Conservation (phyloP, 92 coral and sea anemone species). For the Epizoanthus fatuus region DNA sequence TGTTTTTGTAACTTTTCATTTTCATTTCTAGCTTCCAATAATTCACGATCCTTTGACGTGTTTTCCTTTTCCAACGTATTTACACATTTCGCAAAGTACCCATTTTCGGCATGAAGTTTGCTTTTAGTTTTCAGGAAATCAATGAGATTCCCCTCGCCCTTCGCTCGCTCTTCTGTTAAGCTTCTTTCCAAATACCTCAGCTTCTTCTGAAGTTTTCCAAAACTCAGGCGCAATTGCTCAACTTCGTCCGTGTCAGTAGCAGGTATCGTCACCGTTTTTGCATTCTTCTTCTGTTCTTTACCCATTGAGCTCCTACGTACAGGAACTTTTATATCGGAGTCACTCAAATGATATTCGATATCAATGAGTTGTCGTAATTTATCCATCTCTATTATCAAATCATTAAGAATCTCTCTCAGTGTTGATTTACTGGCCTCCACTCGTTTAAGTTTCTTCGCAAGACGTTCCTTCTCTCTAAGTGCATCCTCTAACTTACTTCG, state of each 20-base stretch:
- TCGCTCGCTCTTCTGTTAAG: conserved; percentile 43
- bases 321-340: background rate
- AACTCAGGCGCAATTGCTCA: conserved; percentile 49
- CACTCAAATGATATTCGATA: background rate
- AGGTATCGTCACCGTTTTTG: background rate
- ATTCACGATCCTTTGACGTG: conserved; percentile 38
- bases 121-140: conserved; percentile 50
- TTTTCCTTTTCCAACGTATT: conserved; percentile 29
- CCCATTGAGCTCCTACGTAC: background rate
- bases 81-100: conserved; percentile 1
- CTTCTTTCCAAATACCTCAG: conserved; percentile 61
- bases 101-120: conserved; percentile 28
- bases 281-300: conserved; percentile 2
- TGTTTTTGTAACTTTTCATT: conserved; percentile 39
- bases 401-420: conserved; percentile 52
- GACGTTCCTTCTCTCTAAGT: conserved; percentile 52
- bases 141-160: conserved; percentile 43
- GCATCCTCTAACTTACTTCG: conserved; percentile 47
- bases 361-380: conserved; percentile 62
- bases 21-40: conserved; percentile 37
- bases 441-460: conserved; percentile 56
- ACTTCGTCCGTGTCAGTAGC: conserved; percentile 43
- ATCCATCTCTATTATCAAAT: conserved; percentile 58
- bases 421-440: conserved; percentile 42
- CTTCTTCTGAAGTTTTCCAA: conserved; percentile 62